These are phyloP conservation scores for Drosophila atripex DNA, from an alignment of 2,888 invertebrate genomes.

Conservation along the genomic window DNA sequence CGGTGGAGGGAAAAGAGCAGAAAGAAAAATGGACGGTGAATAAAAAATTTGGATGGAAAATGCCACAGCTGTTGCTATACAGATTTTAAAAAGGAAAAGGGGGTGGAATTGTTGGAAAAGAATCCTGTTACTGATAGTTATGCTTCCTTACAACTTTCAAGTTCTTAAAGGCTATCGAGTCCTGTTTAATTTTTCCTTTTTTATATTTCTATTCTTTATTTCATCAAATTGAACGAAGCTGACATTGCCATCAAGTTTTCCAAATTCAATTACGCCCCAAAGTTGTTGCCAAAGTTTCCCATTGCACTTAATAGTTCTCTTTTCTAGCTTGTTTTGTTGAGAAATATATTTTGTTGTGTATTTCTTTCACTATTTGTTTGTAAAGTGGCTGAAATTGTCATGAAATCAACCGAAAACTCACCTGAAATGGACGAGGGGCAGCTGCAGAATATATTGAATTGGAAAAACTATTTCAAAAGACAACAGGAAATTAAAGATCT, in stretches of 20 bases:
- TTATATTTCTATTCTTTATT: not conserved
- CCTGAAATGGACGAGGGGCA: not conserved
- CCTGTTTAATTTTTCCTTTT: not conserved
- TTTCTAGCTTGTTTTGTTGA: slow-evolving; percentile 3
- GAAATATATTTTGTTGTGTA: not conserved
- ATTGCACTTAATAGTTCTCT: slow-evolving; percentile 7
- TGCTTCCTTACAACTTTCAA: not conserved
- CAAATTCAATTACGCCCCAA: slow-evolving; percentile 13
- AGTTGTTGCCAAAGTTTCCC: slow-evolving; percentile 14
- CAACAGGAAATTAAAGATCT: slow-evolving; percentile 61
- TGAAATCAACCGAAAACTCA: not conserved
- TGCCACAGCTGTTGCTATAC: slow-evolving; percentile 15
- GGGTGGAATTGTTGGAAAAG: slow-evolving; percentile 1
- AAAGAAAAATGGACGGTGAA: slow-evolving; percentile 23
- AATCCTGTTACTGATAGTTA: not conserved
- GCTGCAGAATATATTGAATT: not conserved
- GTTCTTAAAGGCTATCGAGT: not conserved
- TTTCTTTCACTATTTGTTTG: not conserved
- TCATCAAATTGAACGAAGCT: slow-evolving; percentile 3
- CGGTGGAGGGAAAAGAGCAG: no score
- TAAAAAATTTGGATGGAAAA: not conserved
- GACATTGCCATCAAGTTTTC: slow-evolving; percentile 2
- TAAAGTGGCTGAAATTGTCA: slow-evolving; percentile 7
- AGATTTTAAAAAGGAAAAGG: not conserved
- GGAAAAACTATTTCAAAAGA: slow-evolving; percentile 4